These are phyloP conservation scores for Octonoba sinensis DNA, from an alignment of 2,888 invertebrate species.

Conservation along the genomic window DNA sequence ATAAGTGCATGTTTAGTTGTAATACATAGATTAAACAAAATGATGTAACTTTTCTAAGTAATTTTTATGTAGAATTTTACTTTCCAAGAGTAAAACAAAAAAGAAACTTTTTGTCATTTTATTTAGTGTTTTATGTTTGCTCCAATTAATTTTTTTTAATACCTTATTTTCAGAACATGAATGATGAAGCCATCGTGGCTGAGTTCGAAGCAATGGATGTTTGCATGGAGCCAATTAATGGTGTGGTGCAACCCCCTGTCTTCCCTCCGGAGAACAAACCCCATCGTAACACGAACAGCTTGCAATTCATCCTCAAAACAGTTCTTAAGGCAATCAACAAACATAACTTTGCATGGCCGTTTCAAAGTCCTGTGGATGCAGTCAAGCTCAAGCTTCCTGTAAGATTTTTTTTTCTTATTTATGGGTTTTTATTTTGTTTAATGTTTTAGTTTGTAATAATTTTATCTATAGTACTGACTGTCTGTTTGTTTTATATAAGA, in stretches of 20 bases:
- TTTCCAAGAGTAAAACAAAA: too few relatives aligned
- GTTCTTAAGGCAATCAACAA: conserved; percentile 97
- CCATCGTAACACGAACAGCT: conserved; percentile 92
- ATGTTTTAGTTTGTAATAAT: neutral
- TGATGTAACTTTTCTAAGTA: too few relatives aligned
- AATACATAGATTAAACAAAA: too few relatives aligned
- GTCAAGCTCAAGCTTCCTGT: conserved; percentile 94
- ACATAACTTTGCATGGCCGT: conserved; percentile 99
- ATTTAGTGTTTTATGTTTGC: neutral
- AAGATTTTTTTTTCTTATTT: conserved; percentile 70
- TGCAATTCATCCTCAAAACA: conserved; percentile 91
- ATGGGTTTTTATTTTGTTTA: neutral
- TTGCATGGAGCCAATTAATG: conserved; percentile 66
- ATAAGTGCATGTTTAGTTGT: too few relatives aligned
- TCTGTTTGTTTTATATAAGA: too few relatives aligned
- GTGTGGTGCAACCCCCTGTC: conserved; percentile 83
- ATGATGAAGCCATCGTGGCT: conserved; percentile 42
- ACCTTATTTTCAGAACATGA: conserved; percentile 38
- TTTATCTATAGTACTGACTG: too few relatives aligned
- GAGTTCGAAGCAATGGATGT: conserved; percentile 64
- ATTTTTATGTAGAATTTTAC: too few relatives aligned
- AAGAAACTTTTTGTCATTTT: neutral
- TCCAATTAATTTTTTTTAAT: conserved; percentile 1
- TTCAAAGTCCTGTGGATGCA: conserved; percentile 97
- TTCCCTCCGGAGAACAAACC: conserved; percentile 86